These are phyloP conservation scores for Eupleurogrammus muticus DNA, from an alignment of 2,797 vertebrate species.

Conservation along the genomic window DNA sequence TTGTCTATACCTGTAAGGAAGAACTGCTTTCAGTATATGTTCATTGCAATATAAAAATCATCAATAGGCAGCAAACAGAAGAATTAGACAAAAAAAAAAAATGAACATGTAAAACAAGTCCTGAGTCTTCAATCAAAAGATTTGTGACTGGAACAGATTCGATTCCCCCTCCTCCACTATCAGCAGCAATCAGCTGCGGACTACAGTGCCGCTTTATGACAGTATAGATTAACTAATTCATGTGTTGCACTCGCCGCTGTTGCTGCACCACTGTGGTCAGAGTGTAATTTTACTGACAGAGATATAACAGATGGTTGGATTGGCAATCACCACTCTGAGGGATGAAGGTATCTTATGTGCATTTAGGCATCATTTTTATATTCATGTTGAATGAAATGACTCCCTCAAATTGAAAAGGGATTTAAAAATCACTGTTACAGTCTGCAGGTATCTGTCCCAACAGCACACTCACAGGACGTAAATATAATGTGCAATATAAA, in stretches of 20 bases:
- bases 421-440: not conserved
- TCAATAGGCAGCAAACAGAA: too few relatives aligned
- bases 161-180: not conserved
- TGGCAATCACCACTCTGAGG: not conserved
- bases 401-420: not conserved
- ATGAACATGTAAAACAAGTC: too few relatives aligned
- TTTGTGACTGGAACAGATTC: too few relatives aligned
- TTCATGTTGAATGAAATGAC: not conserved
- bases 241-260: not conserved
- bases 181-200: not conserved
- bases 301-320: not conserved
- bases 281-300: not conserved
- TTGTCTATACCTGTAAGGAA: too few relatives aligned
- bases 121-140: too few relatives aligned
- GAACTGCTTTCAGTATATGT: too few relatives aligned
- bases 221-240: not conserved
- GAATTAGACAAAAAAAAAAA: too few relatives aligned
- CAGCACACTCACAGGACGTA: too few relatives aligned
- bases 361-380: constrained; percentile 1
- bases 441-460: not conserved
- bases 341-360: not conserved
- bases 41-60: too few relatives aligned
- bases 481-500: too few relatives aligned
- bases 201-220: not conserved
- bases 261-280: not conserved